Base-by-base conservation (phyloP, 2,113 vertebrate species). In the Stictonetta naevosa region DNA sequence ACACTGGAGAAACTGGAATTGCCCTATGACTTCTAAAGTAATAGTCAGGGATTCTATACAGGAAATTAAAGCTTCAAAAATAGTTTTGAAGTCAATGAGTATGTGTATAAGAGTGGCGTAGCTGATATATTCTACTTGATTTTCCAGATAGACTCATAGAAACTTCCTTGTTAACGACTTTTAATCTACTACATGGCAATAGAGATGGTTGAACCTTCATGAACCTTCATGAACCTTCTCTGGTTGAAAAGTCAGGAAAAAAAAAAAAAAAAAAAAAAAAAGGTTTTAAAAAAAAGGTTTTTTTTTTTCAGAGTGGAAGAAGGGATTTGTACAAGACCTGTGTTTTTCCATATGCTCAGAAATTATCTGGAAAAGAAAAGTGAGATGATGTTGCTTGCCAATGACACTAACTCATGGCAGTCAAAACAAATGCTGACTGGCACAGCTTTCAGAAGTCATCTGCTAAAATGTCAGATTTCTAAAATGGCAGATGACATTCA, bases 401-500 rank as follows among this genome's bases (percentile, higher is more conserved):
- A 10, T 80, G 44, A 62, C 14, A 63, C 63, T 55, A 62, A 56
- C 63, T 86, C 19, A 59, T 46, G 68, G 42, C 23, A 96, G 90
- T 86, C 83, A 93, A 96, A 96, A 92, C 79, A 96, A 77, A 92
- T 26, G 44, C 21, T 0, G 1, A 86, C 28, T 86, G 55, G 33
- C 31, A 90, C 86, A 36, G 31, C 38, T 86, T 93, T 77, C 63
- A 90, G 55, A 86, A 90, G 36, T 90, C 55, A 69, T 92, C 60
- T 83, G 33, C 50, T 83, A 90, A 83, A 46, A 55, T 48, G 31
- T 71, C 63, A 92, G 31, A 53, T 73, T 92, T 92, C 83, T 92
- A 83, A 83, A 92, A 77, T 50, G 63, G 31, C 63, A 95, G 75
- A 88, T 83, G 40, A 74, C 25, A 26, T 55, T 95, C 72, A 44